Percentiles rank a stretch among this genome's conserved stretches.
These are phyloP conservation scores for Cliona cf. orientalis DNA, from an alignment of 37 sponge, comb jelly and placozoan species.

Conservation along the genomic window DNA sequence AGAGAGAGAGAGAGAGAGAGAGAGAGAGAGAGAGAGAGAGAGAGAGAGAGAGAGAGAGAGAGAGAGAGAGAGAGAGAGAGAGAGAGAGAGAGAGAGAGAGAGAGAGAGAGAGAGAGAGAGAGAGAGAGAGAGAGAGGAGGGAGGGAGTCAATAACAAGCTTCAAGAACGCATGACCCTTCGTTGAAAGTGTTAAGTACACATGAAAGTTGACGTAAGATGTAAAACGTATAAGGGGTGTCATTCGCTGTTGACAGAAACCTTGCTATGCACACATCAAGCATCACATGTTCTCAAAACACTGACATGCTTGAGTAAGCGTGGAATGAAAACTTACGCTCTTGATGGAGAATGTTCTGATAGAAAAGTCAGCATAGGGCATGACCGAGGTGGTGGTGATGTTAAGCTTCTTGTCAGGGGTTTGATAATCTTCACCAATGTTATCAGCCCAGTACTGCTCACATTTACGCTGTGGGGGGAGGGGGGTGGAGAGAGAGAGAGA, in stretches of 20 bases:
- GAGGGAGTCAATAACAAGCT: too few relatives aligned
- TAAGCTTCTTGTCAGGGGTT: slow-evolving; percentile 25
- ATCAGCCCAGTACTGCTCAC: slow-evolving; percentile 94
- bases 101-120: slow-evolving; percentile 31
- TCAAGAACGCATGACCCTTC: too few relatives aligned
- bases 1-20: slow-evolving; percentile 34
- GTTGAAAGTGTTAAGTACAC: neutral
- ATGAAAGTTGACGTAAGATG: too few relatives aligned
- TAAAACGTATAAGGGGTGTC: too few relatives aligned
- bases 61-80: slow-evolving; percentile 44
- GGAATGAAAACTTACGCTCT: slow-evolving; percentile 34
- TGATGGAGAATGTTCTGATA: slow-evolving; percentile 59
- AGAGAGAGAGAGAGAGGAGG: slow-evolving; percentile 14
- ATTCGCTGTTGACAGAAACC: too few relatives aligned
- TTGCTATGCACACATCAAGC: too few relatives aligned
- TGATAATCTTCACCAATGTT: slow-evolving; percentile 57
- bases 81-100: slow-evolving; percentile 22
- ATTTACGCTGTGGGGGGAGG: slow-evolving; percentile 65
- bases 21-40: slow-evolving; percentile 33
- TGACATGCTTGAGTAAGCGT: too few relatives aligned
- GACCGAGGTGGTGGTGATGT: slow-evolving; percentile 53
- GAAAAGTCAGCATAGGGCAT: slow-evolving; percentile 79
- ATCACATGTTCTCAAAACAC: too few relatives aligned
- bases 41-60: slow-evolving; percentile 32
- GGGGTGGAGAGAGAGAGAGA: neutral